Conservation (phyloP, 92 coral and sea anemone species). For the Parazoanthus swiftii region DNA sequence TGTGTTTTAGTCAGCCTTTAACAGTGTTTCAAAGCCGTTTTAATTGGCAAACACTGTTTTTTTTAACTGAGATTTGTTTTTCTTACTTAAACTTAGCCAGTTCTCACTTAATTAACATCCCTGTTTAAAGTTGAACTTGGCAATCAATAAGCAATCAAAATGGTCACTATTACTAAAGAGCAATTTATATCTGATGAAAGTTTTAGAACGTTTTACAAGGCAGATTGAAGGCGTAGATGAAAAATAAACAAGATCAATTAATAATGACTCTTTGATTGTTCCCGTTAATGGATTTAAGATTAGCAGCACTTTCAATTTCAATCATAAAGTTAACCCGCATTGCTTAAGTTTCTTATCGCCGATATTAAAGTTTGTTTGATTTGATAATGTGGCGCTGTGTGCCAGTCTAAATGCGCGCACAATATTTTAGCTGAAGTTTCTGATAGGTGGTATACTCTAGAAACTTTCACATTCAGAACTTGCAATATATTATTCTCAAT, state of each 20-base stretch:
- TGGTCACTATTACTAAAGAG: not conserved
- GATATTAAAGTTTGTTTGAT: too few relatives aligned
- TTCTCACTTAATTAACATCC: not conserved
- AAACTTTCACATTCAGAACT: not conserved
- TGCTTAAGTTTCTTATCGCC: not conserved
- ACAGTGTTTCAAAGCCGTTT: not conserved
- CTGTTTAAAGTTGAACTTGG: constrained; percentile 6
- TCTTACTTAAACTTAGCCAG: not conserved
- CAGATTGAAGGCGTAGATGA: constrained; percentile 1
- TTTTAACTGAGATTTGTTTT: not conserved
- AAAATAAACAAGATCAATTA: not conserved
- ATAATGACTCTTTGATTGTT: constrained; percentile 15
- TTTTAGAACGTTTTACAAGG: constrained; percentile 1
- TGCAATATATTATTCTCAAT: not conserved
- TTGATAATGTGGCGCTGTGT: not conserved
- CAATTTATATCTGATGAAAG: constrained; percentile 2
- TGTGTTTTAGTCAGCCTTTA: not conserved
- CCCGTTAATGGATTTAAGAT: not conserved
- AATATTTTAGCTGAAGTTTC: too few relatives aligned
- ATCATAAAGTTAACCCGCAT: not conserved
- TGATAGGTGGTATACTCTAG: not conserved
- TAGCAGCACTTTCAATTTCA: not conserved
- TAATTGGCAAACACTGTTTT: not conserved
- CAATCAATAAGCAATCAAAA: not conserved
- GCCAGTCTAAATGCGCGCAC: not conserved